These are phyloP conservation scores for Pseudoatta argentina DNA, from an alignment of 1,140 invertebrate species.

Conservation along the genomic window DNA sequence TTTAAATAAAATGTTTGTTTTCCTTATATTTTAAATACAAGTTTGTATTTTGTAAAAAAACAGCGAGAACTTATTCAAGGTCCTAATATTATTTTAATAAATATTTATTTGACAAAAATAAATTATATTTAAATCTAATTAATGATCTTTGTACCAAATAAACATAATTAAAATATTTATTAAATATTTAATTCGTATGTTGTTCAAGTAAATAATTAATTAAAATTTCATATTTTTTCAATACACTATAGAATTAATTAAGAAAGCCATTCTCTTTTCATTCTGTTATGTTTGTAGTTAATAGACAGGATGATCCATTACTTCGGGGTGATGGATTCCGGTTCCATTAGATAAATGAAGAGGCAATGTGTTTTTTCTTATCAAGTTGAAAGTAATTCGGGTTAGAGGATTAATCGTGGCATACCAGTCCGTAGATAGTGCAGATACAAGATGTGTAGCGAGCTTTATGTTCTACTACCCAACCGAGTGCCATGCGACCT, in stretches of 20 bases:
- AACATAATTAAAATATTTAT: too few species aligned
- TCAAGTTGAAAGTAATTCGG: conserved; percentile 1
- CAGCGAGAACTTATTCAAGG: too few species aligned
- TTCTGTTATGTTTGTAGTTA: not conserved
- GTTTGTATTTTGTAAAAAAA: too few species aligned
- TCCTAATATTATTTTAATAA: too few species aligned
- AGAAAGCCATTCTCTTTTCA: not conserved
- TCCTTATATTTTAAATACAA: too few species aligned
- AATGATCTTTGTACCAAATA: too few species aligned
- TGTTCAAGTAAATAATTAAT: too few species aligned
- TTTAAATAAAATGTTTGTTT: too few species aligned
- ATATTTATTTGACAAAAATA: too few species aligned
- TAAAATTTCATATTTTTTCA: too few species aligned
- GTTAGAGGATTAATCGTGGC: conserved; percentile 29
- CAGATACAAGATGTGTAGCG: not conserved
- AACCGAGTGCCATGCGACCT: conserved; percentile 23
- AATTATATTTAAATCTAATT: too few species aligned
- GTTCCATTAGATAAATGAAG: conserved; percentile 33
- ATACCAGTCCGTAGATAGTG: not conserved
- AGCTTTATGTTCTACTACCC: conserved; percentile 15
- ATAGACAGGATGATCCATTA: conserved; percentile 32
- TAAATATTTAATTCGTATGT: too few species aligned
- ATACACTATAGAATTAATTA: not conserved
- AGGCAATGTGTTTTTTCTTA: not conserved
- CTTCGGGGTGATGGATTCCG: not conserved